Conservation (phyloP, 2,888 invertebrate species). For the Latrodectus elegans region DNA sequence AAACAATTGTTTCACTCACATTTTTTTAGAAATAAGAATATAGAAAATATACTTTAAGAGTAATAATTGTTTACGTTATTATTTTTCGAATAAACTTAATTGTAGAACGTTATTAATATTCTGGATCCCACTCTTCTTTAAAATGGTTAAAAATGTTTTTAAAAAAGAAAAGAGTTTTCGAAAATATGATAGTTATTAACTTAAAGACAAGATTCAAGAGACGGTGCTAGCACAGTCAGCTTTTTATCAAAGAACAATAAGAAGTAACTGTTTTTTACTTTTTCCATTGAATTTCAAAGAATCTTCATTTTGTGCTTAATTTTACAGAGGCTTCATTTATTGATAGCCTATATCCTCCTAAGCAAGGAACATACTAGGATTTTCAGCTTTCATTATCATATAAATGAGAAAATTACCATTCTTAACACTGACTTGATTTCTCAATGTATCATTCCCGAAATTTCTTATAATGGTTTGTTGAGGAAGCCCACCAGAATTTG, state of each 20-base stretch:
- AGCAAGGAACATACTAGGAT: conserved; percentile 11
- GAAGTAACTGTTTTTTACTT: conserved; percentile 21
- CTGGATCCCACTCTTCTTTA: too few species aligned
- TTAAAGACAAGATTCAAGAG: background rate
- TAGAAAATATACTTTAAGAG: too few species aligned
- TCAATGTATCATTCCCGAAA: background rate
- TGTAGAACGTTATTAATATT: too few species aligned
- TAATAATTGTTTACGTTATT: too few species aligned
- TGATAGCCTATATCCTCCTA: conserved; percentile 1
- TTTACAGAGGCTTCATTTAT: conserved; percentile 38
- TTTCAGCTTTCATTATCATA: conserved; percentile 68
- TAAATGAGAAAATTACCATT: conserved; percentile 69
- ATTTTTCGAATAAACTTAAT: too few species aligned
- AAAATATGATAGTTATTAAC: too few species aligned
- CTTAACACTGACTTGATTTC: conserved; percentile 53
- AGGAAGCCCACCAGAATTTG: too few species aligned
- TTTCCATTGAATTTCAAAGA: conserved; percentile 24
- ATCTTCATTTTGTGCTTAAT: conserved; percentile 60
- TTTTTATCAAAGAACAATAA: conserved; percentile 51
- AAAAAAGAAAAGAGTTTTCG: too few species aligned
- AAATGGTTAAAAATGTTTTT: too few species aligned
- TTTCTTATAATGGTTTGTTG: too few species aligned
- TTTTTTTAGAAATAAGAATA: too few species aligned
- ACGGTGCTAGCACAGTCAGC: conserved; percentile 4
- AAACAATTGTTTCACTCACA: too few species aligned